Evolutionary conservation across 2,797 vertebrate species (phyloP).

Genomic region (Australoheros facetus): DNA sequence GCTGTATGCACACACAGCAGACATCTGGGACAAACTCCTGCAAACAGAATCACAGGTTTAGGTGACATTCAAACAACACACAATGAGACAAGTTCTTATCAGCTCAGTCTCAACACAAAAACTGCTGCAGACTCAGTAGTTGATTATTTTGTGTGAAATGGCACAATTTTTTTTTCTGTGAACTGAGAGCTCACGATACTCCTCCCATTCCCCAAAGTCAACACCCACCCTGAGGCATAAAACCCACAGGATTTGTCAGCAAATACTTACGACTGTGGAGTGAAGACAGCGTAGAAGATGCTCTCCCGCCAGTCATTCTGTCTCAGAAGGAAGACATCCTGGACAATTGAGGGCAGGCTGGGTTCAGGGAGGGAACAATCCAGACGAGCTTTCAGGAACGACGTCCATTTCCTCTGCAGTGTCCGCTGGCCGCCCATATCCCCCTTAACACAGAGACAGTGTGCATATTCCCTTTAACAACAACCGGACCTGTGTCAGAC

Average conservation of each 20-base stretch:
- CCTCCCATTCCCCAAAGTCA: not conserved
- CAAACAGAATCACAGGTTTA: constrained; percentile 1
- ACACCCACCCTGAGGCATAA: not conserved
- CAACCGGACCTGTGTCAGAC: not conserved
- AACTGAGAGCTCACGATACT: not conserved
- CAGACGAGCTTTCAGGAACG: constrained; percentile 83
- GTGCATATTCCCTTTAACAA: not conserved
- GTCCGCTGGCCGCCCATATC: constrained; percentile 81
- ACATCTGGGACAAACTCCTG: constrained; percentile 77
- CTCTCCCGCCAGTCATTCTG: constrained; percentile 78
- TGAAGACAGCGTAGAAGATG: constrained; percentile 83
- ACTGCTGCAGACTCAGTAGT: not conserved
- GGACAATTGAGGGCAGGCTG: constrained; percentile 82
- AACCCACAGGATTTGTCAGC: not conserved
- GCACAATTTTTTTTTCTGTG: not conserved
- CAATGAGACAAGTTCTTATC: not conserved
- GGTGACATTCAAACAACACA: not conserved
- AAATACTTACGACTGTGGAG: constrained; percentile 79
- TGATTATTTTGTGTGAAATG: not conserved
- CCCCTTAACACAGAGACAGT: constrained; percentile 69
- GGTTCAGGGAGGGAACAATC: constrained; percentile 79
- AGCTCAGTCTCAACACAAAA: not conserved
- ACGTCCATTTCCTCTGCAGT: constrained; percentile 84
- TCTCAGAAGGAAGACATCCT: constrained; percentile 84
- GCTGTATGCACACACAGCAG: constrained; percentile 76